Conservation (phyloP, 2,797 vertebrate genomes). For the Phataginus tetradactyla region DNA sequence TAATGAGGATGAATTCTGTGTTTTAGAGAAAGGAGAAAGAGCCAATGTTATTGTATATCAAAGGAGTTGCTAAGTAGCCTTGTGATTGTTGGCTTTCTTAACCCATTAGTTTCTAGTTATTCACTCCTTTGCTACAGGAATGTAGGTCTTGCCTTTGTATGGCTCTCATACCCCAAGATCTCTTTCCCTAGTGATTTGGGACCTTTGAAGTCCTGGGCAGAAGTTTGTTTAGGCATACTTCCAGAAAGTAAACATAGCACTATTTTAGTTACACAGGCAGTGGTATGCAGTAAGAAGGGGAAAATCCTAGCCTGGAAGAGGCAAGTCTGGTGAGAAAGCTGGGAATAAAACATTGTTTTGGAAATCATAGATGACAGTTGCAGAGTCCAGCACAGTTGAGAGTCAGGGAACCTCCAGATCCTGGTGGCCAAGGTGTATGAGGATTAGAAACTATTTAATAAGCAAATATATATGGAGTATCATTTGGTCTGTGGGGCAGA, state of each 20-base stretch:
- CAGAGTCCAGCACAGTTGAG: neutral
- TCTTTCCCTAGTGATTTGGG: neutral
- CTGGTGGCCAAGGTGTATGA: neutral
- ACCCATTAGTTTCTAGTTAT: neutral
- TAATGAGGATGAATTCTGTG: neutral
- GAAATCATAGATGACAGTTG: neutral
- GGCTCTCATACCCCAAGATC: neutral
- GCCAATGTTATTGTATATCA: neutral
- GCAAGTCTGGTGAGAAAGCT: neutral
- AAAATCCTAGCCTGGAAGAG: neutral
- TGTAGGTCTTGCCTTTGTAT: neutral
- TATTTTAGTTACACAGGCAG: constrained; percentile 35
- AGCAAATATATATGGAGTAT: neutral
- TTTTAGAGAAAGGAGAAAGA: constrained; percentile 8
- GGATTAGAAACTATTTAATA: neutral
- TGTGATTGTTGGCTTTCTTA: neutral
- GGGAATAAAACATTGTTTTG: neutral
- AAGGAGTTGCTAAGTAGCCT: neutral
- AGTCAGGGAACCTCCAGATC: neutral
- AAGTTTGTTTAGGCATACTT: neutral
- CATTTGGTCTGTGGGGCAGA: neutral
- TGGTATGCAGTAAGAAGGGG: neutral
- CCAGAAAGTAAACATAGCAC: neutral
- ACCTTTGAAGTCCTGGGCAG: neutral
- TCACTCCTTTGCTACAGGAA: neutral